phyloP scores from a whole-genome alignment of 2,797 vertebrate genomes.

The Micromesistius poutassou region DNA sequence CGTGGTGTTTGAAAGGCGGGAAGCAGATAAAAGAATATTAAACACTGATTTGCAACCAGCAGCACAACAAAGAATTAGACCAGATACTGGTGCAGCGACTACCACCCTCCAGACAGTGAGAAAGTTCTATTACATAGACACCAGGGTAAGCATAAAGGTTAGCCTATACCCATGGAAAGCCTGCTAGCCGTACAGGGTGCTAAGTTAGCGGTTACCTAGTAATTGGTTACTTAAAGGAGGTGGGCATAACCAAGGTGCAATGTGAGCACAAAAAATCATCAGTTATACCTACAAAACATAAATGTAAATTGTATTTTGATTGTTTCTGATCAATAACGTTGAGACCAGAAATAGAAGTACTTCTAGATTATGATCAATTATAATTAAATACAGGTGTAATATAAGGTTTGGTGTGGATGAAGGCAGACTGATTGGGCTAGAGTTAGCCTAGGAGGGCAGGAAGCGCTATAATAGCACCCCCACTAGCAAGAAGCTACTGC shows the following conservation, averaged over 20 bases:
- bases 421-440: background rate
- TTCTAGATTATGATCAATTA: background rate
- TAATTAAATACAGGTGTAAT: background rate
- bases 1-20: background rate
- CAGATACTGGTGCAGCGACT: background rate
- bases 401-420: background rate
- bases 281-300: background rate
- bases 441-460: background rate
- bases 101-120: background rate
- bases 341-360: background rate
- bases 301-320: background rate
- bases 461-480: background rate
- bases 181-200: background rate
- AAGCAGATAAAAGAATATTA: background rate
- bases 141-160: background rate
- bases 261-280: background rate
- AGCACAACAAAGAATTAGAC: constrained; percentile 1
- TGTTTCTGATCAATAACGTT: background rate
- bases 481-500: background rate
- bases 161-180: background rate
- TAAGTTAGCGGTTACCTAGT: background rate
- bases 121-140: background rate
- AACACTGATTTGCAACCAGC: constrained; percentile 7
- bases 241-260: background rate
- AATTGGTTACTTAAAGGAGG: background rate